A percentile compares a stretch with the other conserved stretches of the same genome.
Conservation (phyloP, 2,797 vertebrate genomes). For the Poeciliopsis paucimaculata region DNA sequence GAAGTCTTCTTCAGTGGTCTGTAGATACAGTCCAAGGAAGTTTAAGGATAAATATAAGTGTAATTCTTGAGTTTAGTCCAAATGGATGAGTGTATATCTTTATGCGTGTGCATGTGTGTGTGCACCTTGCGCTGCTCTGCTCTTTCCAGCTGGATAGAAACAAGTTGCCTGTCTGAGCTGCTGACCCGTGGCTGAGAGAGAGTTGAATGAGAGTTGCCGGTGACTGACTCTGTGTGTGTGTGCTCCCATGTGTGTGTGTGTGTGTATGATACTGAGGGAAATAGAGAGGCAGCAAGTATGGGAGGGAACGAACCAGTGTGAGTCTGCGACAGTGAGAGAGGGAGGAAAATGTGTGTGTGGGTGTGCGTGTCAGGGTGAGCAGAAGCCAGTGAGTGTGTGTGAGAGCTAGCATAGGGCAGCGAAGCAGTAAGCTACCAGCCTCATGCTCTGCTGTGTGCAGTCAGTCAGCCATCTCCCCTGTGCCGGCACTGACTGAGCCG, state of each 20-base stretch:
- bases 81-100: slow-evolving; percentile 29
- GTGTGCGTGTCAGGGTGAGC: slow-evolving; percentile 52
- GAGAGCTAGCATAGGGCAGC: slow-evolving; percentile 72
- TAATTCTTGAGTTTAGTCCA: slow-evolving; percentile 31
- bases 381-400: slow-evolving; percentile 64
- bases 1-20: slow-evolving; percentile 53
- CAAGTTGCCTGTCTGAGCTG: slow-evolving; percentile 77
- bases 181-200: slow-evolving; percentile 80
- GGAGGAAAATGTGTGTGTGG: slow-evolving; percentile 44
- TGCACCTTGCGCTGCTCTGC: slow-evolving; percentile 75
- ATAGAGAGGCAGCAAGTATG: slow-evolving; percentile 43
- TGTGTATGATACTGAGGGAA: slow-evolving; percentile 57
- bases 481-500: slow-evolving; percentile 68
- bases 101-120: slow-evolving; percentile 46
- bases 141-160: slow-evolving; percentile 72
- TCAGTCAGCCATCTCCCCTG: slow-evolving; percentile 70
- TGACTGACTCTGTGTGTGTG: slow-evolving; percentile 68
- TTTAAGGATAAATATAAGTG: slow-evolving; percentile 48
- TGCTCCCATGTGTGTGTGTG: slow-evolving; percentile 42
- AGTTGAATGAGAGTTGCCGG: slow-evolving; percentile 78
- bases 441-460: slow-evolving; percentile 73
- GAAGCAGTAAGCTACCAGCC: slow-evolving; percentile 74
- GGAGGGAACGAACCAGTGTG: slow-evolving; percentile 32
- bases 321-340: slow-evolving; percentile 61
- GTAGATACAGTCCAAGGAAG: slow-evolving; percentile 59